These are phyloP conservation scores for Zaprionus davidi DNA, from an alignment of 1,140 invertebrate genomes.

Conservation along the genomic window DNA sequence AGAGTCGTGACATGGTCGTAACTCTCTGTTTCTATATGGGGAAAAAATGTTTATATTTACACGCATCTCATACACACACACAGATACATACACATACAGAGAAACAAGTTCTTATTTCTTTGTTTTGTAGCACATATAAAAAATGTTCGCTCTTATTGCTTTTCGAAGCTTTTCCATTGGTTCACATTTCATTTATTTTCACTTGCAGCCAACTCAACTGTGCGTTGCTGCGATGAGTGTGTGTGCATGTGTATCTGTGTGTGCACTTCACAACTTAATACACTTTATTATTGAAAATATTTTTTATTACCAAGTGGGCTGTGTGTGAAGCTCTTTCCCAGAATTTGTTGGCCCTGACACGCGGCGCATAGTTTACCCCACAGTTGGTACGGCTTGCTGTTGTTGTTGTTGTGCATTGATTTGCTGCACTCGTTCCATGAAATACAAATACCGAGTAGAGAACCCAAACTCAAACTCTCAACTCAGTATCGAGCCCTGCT, in stretches of 20 bases:
- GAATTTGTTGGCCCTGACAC: slow-evolving; percentile 75
- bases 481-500: slow-evolving; percentile 18
- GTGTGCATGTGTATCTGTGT: slow-evolving; percentile 40
- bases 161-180: slow-evolving; percentile 77
- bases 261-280: slow-evolving; percentile 81
- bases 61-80: slow-evolving; percentile 57
- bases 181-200: slow-evolving; percentile 83
- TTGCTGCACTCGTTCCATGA: slow-evolving; percentile 72
- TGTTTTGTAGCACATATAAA: slow-evolving; percentile 51
- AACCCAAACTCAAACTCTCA: slow-evolving; percentile 31
- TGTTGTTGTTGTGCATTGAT: slow-evolving; percentile 60
- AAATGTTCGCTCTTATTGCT: slow-evolving; percentile 75
- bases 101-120: slow-evolving; percentile 39
- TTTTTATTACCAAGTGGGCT: slow-evolving; percentile 78
- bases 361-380: slow-evolving; percentile 58
- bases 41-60: slow-evolving; percentile 79
- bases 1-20: slow-evolving; percentile 32
- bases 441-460: slow-evolving; percentile 70
- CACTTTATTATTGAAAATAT: slow-evolving; percentile 83
- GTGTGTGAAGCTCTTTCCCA: slow-evolving; percentile 47
- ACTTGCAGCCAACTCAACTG: slow-evolving; percentile 50
- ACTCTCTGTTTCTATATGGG: slow-evolving; percentile 41
- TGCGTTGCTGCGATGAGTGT: slow-evolving; percentile 4
- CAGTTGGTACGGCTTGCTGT: slow-evolving; percentile 15
- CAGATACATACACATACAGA: slow-evolving; percentile 1